Base-by-base conservation (phyloP, 2,888 invertebrate species). In the Eudemis profundana region DNA sequence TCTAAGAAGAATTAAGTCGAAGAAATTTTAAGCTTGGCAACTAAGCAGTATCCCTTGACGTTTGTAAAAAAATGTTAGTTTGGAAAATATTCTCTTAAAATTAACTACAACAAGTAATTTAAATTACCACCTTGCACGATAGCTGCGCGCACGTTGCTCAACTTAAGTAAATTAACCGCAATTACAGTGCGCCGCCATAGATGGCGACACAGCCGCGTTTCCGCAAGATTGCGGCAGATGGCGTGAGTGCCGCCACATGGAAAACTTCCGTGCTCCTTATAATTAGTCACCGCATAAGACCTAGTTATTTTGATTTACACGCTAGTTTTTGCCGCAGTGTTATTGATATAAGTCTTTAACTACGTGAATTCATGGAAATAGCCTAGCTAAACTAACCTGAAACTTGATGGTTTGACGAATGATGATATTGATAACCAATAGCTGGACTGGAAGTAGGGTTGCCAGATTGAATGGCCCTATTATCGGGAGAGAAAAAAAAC, bases 241-340 rank as follows among this genome's bases (percentile, higher is more conserved):
- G 75, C 87, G 87, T 89, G 88, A 85, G 86, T 79, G 82, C 76
- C 72, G 50, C 71, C 78, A 77, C 67, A 72, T 79, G 83, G 83
- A 85, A 84, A 83, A 75, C 78, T 79, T 72, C 69, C 68, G 67
- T 69, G 68, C 70, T 66, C 60, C 51, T 61, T 49, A 56, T 66
- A 67, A 65, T 68, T 68, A 69, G 27, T 61, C 33, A 61, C 47
- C 65, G 15, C 29, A n/a, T 42, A 60, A 65, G 51, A 47, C 59
- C 60, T 47, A 53, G 65, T 53, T 60, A 65, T 65, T 63, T 53
- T 21, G 46, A 53, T 60, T 60, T 65, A 53, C 60, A 60, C 65
- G 50, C 51, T 51, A 59, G 21, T 53, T 64, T 60, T 65, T 65
- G 40, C 65, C 60, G 65, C 59, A 65, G 59, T 53, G 29, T 38